Evolutionary conservation across 2,888 invertebrate genomes (phyloP), one percentile per base, ranked within the genome.

Genomic region (Zygogramma bicolorata): DNA sequence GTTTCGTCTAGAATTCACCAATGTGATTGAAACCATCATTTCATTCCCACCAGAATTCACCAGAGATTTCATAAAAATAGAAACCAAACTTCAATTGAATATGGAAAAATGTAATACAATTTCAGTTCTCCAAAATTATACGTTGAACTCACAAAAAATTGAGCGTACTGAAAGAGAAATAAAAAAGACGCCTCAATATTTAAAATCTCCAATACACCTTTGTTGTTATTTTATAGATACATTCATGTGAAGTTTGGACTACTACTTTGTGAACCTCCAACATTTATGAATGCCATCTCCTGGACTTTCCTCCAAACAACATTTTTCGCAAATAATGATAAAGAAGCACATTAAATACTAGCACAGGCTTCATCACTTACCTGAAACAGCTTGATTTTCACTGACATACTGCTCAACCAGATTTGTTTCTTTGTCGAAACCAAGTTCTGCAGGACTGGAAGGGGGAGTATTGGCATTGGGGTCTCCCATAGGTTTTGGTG

Each of bases 361-460:
- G 61, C 18, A 13, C 15, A 49, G 29, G 38, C 42, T 34, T 60
- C 31, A 57, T 60, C 34, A 75, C 78, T 42, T 75, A 80, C 77
- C 77, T 74, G 63, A 70, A 65, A 31, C 72, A 29, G 74, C 67
- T 70, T 74, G 58, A 46, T 74, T 76, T 73, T 79, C 74, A 20
- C 59, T 68, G 42, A 74, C 69, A 40, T 75, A 70, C 58, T 73
- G 70, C 57, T 80, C 77, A 8, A 61, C 31, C 20, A 76, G 58
- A 60, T 79, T 72, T 4, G 75, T 59, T 68, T 79, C 79, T 46
- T 75, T 76, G 18, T 81, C 77, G 25, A 77, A 67, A 34, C 81
- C 79, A 65, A 81, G 84, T 84, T 86, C 86, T 3, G 85, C 84
- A 1, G 87, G 87, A 78, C 86, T 87, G 13, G 87, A 85, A 15